Conservation (phyloP, 2,888 invertebrate species). For the Luperina nickerlii region DNA sequence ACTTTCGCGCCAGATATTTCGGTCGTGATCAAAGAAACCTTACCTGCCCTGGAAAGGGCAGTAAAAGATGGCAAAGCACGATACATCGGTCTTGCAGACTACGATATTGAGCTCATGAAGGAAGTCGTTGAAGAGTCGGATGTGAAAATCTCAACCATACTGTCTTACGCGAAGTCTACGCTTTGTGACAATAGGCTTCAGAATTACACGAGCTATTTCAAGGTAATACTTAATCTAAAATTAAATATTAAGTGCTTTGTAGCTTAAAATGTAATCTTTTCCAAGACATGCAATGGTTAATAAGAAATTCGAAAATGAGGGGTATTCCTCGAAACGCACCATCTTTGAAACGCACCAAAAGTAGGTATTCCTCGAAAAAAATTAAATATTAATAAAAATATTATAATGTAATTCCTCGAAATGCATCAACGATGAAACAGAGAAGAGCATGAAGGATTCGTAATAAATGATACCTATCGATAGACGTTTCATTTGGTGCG, state of each 20-base stretch:
- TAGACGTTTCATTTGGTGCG: no score
- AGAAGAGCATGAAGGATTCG: no score
- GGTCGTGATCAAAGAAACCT: constrained; percentile 95
- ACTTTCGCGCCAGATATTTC: constrained; percentile 95
- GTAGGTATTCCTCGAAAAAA: no score
- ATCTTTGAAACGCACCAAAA: no score
- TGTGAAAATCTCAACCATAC: constrained; percentile 92
- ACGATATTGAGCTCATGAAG: constrained; percentile 94
- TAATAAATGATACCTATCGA: no score
- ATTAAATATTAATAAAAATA: no score
- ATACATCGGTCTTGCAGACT: constrained; percentile 96
- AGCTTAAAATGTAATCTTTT: not conserved
- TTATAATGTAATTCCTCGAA: no score
- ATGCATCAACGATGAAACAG: no score
- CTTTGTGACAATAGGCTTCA: constrained; percentile 94
- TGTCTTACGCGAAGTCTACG: constrained; percentile 95
- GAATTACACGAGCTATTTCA: constrained; percentile 93
- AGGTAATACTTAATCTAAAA: constrained; percentile 86
- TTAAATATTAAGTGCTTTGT: not conserved
- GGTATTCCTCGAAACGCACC: no score
- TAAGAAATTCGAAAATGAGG: not conserved
- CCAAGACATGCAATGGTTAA: not conserved
- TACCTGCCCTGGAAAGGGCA: constrained; percentile 94
- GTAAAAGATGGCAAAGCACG: constrained; percentile 93
- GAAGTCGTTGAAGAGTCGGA: constrained; percentile 92